phyloP scores from a whole-genome alignment of 2,888 invertebrate species.

The Chaitophorus viminalis region DNA sequence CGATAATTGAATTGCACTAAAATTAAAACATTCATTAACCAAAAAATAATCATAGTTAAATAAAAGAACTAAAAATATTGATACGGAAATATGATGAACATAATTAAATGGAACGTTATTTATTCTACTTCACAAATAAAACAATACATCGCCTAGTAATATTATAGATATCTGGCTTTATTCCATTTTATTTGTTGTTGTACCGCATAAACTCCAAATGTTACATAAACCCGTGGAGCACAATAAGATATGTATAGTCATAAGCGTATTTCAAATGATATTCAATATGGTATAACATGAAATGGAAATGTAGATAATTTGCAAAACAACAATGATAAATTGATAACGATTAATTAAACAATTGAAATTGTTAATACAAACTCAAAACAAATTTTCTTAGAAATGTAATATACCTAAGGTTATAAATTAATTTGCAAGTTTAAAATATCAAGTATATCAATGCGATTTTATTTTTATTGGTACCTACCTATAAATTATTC shows the following conservation, averaged over 20 bases:
- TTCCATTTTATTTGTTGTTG: conserved; percentile 16
- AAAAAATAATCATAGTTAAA: background rate
- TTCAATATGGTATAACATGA: background rate
- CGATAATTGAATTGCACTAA: background rate
- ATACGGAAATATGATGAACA: background rate
- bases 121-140: background rate
- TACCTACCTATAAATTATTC: too few relatives aligned
- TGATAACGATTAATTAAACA: background rate
- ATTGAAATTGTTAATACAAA: background rate
- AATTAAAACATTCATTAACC: background rate
- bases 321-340: background rate
- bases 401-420: too few relatives aligned
- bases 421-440: too few relatives aligned
- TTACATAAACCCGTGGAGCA: conserved; percentile 12
- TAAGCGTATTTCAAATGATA: conserved; percentile 19
- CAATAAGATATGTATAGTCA: background rate
- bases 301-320: background rate
- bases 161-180: conserved; percentile 2
- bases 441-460: too few relatives aligned
- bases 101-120: background rate
- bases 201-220: conserved; percentile 6
- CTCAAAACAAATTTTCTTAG: background rate
- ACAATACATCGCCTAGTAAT: background rate
- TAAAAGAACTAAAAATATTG: background rate
- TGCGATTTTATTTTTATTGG: too few relatives aligned